Evolutionary conservation across 2,888 invertebrate species (phyloP).

Genomic region (Andrena haemorrhoa): DNA sequence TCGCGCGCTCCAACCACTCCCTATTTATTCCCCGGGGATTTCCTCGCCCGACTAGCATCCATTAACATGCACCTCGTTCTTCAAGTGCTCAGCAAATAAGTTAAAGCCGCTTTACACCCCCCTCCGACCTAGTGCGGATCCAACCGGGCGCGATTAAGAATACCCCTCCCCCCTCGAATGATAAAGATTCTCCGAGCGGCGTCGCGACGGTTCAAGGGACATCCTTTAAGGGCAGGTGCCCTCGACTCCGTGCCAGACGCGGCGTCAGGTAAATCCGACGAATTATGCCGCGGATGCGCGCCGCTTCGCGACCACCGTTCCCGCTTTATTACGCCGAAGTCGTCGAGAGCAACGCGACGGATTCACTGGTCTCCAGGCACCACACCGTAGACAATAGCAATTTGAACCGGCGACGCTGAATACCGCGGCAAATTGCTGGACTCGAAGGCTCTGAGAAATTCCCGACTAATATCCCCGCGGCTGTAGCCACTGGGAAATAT

Average conservation of each 20-base stretch:
- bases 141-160: conserved; percentile 47
- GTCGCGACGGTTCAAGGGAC: conserved; percentile 33
- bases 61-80: conserved; percentile 45
- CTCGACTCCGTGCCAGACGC: neutral
- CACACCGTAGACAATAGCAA: conserved; percentile 35
- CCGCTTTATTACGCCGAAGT: conserved; percentile 33
- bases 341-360: conserved; percentile 11
- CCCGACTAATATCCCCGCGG: conserved; percentile 14
- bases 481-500: neutral
- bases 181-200: conserved; percentile 23
- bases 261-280: conserved; percentile 25
- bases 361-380: neutral
- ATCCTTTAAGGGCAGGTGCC: neutral
- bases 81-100: conserved; percentile 49
- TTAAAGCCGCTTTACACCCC: conserved; percentile 49
- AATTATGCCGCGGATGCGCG: conserved; percentile 32
- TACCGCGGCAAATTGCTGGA: conserved; percentile 24
- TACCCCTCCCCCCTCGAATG: conserved; percentile 34
- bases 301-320: neutral
- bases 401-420: conserved; percentile 17
- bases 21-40: conserved; percentile 14
- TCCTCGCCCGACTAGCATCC: conserved; percentile 3
- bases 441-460: neutral
- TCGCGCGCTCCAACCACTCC: neutral
- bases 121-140: neutral